Evolutionary conservation across 37 sponge, comb jelly and placozoan species (phyloP).

Genomic region (Agelas oroides): DNA sequence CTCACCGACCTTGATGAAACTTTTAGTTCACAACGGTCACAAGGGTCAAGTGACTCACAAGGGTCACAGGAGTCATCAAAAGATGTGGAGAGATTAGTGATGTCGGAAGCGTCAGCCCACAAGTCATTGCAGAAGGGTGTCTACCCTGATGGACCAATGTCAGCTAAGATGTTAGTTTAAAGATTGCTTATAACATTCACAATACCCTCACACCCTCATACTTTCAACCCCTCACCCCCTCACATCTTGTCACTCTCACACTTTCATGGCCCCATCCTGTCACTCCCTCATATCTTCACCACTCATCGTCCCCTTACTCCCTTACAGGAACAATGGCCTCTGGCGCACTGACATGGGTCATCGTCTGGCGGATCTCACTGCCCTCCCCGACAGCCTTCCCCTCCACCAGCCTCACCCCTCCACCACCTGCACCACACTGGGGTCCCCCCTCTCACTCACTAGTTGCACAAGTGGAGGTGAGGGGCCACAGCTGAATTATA

Average conservation of each 20-base stretch:
- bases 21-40: too few species aligned
- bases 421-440: slow-evolving; percentile 2
- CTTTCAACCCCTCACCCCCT: background rate
- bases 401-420: slow-evolving; percentile 28
- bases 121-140: background rate
- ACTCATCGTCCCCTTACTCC: too few species aligned
- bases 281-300: background rate
- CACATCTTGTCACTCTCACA: background rate
- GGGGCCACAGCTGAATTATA: background rate
- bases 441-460: slow-evolving; percentile 25
- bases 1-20: too few species aligned
- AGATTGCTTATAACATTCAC: background rate
- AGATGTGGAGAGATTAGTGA: too few species aligned
- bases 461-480: slow-evolving; percentile 42
- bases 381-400: slow-evolving; percentile 17
- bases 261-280: background rate
- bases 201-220: background rate
- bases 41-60: too few species aligned
- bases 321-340: slow-evolving; percentile 12
- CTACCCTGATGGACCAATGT: background rate
- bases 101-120: background rate
- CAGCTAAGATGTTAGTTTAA: background rate
- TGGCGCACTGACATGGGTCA: slow-evolving; percentile 12
- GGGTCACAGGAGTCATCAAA: too few species aligned
- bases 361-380: slow-evolving; percentile 11